Conservation (phyloP, 2,888 invertebrate genomes). For the Volucella bombylans region DNA sequence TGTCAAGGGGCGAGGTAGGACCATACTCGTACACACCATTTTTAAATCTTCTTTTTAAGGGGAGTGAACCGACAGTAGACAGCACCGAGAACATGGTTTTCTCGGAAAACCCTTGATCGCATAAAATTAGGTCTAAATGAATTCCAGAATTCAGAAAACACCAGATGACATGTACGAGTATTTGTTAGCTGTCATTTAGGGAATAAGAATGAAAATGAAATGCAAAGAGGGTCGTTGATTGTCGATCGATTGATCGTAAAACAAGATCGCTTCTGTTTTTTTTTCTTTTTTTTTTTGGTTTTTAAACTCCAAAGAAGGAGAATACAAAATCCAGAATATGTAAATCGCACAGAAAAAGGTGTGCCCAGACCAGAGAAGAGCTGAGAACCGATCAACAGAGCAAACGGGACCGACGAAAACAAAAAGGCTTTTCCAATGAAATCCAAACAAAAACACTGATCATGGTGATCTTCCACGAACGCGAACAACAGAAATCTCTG, state of each 20-base stretch:
- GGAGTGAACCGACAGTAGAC: constrained; percentile 62
- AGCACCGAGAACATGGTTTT: constrained; percentile 50
- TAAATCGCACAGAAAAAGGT: constrained; percentile 71
- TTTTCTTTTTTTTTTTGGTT: not conserved
- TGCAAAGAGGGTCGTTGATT: constrained; percentile 16
- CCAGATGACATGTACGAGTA: constrained; percentile 46
- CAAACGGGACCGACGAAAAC: not conserved
- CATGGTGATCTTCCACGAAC: constrained; percentile 65
- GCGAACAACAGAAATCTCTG: constrained; percentile 57
- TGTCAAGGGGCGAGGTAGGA: constrained; percentile 23
- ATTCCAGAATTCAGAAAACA: not conserved
- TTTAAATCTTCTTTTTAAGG: constrained; percentile 13
- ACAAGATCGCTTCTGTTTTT: constrained; percentile 68
- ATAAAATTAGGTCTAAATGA: constrained; percentile 43
- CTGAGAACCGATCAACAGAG: constrained; percentile 2
- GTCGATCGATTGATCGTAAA: constrained; percentile 56
- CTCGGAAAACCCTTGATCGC: constrained; percentile 46
- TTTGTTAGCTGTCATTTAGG: constrained; percentile 53
- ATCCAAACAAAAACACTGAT: constrained; percentile 60
- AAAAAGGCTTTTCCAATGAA: constrained; percentile 69
- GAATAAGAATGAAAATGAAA: constrained; percentile 1
- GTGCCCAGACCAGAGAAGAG: constrained; percentile 54
- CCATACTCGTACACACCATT: not conserved
- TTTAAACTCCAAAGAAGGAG: not conserved
- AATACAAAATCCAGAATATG: constrained; percentile 47